phyloP scores from a whole-genome alignment of 2,113 vertebrate species.

The Pholis gunnellus region DNA sequence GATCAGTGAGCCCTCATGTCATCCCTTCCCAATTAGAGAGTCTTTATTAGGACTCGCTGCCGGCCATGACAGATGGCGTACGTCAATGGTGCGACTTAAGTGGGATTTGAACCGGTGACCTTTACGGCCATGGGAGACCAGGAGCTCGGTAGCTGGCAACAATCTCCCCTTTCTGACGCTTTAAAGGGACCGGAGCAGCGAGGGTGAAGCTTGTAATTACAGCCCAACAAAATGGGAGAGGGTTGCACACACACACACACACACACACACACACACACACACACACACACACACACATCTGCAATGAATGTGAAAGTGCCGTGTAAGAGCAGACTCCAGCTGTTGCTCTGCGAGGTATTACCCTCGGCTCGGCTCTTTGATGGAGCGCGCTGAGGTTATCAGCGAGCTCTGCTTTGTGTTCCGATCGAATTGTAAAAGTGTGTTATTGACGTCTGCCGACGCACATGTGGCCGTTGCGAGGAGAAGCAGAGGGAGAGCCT shows the following conservation, averaged over 20 bases:
- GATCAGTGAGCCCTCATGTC: slow-evolving; percentile 74
- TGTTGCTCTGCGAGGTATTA: slow-evolving; percentile 51
- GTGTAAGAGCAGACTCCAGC: slow-evolving; percentile 59
- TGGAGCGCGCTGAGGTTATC: slow-evolving; percentile 57
- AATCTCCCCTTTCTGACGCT: slow-evolving; percentile 62
- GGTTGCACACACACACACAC: slow-evolving; percentile 9
- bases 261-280: slow-evolving; percentile 30
- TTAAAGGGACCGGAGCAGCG: slow-evolving; percentile 9
- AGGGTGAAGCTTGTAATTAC: slow-evolving; percentile 60
- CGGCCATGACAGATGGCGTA: slow-evolving; percentile 77
- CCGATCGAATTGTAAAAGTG: slow-evolving; percentile 42
- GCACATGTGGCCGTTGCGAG: slow-evolving; percentile 31
- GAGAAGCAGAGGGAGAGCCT: slow-evolving; percentile 10
- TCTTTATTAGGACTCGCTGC: slow-evolving; percentile 71
- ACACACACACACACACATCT: slow-evolving; percentile 24
- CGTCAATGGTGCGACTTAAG: slow-evolving; percentile 74
- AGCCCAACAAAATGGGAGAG: slow-evolving; percentile 25
- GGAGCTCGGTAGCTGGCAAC: slow-evolving; percentile 49
- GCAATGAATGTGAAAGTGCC: slow-evolving; percentile 45
- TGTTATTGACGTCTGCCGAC: neutral
- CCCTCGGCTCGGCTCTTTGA: slow-evolving; percentile 45
- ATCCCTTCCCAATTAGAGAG: slow-evolving; percentile 80
- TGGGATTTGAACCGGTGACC: slow-evolving; percentile 79
- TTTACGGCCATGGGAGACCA: slow-evolving; percentile 58
- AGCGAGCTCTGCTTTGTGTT: slow-evolving; percentile 43